Evolutionary conservation across 2,797 vertebrate genomes (phyloP).

Genomic region (Melanotaenia boesemani): DNA sequence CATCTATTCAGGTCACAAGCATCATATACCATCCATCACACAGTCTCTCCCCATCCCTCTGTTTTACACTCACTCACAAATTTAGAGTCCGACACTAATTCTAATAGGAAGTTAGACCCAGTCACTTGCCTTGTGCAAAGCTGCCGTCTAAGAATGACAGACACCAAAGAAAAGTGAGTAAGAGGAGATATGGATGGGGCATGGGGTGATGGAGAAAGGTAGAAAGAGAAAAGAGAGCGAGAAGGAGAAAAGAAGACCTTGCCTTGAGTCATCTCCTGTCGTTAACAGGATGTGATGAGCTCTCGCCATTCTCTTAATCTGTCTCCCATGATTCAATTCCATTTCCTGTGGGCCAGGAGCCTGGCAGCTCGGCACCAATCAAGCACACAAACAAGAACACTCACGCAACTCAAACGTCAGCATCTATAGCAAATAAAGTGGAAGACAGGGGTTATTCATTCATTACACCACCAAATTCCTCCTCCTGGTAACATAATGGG

Average conservation of each 20-base stretch:
- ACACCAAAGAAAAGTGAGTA: constrained; percentile 40
- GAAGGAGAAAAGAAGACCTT: constrained; percentile 63
- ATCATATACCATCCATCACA: constrained; percentile 76
- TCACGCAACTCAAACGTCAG: constrained; percentile 28
- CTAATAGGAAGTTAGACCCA: constrained; percentile 74
- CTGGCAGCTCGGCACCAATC: constrained; percentile 80
- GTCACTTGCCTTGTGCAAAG: constrained; percentile 61
- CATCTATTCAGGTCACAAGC: constrained; percentile 75
- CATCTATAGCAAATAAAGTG: constrained; percentile 39
- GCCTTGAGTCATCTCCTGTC: constrained; percentile 89
- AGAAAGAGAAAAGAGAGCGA: constrained; percentile 35
- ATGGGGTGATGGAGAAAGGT: constrained; percentile 28
- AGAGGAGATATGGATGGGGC: constrained; percentile 27
- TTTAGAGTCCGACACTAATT: constrained; percentile 58
- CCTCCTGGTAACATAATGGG: constrained; percentile 40
- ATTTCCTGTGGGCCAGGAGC: constrained; percentile 78
- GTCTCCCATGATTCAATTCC: constrained; percentile 94
- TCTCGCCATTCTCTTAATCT: constrained; percentile 94
- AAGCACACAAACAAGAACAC: constrained; percentile 59
- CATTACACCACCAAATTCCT: constrained; percentile 36
- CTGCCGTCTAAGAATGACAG: constrained; percentile 56
- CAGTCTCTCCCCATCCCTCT: constrained; percentile 37
- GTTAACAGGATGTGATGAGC: constrained; percentile 94
- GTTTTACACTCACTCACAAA: constrained; percentile 51
- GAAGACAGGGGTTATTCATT: constrained; percentile 50